Evolutionary conservation across 2,113 vertebrate genomes (phyloP).

Genomic region (Bos indicus): DNA sequence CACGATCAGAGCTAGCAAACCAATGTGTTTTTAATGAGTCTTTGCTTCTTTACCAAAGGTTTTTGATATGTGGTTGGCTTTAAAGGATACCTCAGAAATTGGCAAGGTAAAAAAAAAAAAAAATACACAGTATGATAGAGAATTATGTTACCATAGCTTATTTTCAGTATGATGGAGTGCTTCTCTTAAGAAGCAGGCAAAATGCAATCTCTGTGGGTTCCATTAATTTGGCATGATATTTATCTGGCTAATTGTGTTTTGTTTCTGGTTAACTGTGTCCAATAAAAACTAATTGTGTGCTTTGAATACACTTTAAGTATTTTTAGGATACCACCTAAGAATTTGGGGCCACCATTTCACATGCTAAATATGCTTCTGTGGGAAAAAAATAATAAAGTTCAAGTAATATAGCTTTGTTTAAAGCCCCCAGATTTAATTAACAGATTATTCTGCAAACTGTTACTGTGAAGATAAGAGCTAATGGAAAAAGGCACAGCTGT

Average conservation of each 20-base stretch:
- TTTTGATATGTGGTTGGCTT: background rate
- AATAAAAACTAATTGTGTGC: background rate
- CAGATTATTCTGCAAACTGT: background rate
- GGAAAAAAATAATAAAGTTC: background rate
- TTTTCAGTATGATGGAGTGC: background rate
- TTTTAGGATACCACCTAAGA: background rate
- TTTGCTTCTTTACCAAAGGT: background rate
- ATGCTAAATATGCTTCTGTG: background rate
- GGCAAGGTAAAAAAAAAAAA: background rate
- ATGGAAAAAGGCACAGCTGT: background rate
- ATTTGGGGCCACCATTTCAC: background rate
- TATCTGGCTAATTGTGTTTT: background rate
- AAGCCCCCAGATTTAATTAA: background rate
- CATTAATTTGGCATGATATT: background rate
- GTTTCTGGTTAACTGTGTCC: background rate
- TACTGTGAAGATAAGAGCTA: background rate
- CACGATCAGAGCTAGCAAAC: too few relatives aligned
- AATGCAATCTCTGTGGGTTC: background rate
- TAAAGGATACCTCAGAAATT: background rate
- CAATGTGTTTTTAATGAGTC: background rate
- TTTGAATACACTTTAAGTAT: background rate
- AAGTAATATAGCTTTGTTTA: background rate
- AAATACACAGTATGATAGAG: background rate
- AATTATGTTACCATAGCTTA: too few relatives aligned
- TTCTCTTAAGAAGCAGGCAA: background rate